Conservation (phyloP, 2,113 vertebrate genomes). For the Peromyscus polionotus region DNA sequence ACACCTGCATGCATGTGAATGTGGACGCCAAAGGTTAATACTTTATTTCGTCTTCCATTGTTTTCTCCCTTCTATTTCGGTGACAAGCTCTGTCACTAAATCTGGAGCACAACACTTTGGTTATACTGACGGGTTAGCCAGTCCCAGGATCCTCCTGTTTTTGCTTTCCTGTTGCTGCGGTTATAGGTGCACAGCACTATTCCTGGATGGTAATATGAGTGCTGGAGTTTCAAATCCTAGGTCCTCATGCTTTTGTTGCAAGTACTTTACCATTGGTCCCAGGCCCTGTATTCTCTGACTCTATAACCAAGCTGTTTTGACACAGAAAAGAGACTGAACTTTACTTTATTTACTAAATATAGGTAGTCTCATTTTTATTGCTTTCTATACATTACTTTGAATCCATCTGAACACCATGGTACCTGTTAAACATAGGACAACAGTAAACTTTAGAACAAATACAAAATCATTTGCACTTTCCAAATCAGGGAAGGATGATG, state of each 20-base stretch:
- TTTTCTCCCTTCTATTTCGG: neutral
- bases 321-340: neutral
- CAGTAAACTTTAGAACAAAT: neutral
- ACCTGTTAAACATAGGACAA: neutral
- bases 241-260: neutral
- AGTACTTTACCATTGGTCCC: neutral
- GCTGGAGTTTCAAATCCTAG: neutral
- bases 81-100: neutral
- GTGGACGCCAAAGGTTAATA: neutral
- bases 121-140: neutral
- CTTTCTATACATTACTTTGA: neutral
- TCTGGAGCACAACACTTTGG: neutral
- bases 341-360: neutral
- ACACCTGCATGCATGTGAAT: neutral
- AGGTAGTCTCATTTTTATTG: neutral
- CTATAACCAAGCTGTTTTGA: constrained; percentile 29
- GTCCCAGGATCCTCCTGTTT: neutral
- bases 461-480: neutral
- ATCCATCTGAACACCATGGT: neutral
- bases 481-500: neutral
- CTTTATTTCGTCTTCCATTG: neutral
- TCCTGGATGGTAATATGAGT: neutral
- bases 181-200: neutral
- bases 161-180: too few relatives aligned
- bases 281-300: neutral